phyloP scores from a whole-genome alignment of 2,113 vertebrate genomes.

The Pogona vitticeps region DNA sequence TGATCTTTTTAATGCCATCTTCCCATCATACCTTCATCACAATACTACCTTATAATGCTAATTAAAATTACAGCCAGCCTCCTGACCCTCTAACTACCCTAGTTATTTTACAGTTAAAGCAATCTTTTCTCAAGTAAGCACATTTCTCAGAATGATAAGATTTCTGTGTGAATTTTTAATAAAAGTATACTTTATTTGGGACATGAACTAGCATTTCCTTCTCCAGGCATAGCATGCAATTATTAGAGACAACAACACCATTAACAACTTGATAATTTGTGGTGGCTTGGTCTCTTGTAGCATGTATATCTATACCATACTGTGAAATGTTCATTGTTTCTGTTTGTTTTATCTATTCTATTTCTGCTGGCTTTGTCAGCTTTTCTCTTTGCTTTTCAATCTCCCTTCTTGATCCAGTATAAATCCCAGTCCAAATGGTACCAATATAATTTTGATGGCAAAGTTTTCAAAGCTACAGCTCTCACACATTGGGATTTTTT shows the following conservation, averaged over 20 bases:
- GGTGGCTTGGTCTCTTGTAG: constrained; percentile 19
- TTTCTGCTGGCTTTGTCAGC: constrained; percentile 14
- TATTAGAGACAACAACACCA: background rate
- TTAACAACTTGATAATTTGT: constrained; percentile 15
- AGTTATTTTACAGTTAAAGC: background rate
- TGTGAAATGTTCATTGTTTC: constrained; percentile 13
- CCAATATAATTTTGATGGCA: constrained; percentile 31
- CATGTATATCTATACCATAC: background rate
- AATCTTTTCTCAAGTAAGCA: constrained; percentile 35
- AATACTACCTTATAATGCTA: background rate
- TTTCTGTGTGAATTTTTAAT: constrained; percentile 35
- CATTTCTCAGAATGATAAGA: background rate
- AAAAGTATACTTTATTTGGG: constrained; percentile 12
- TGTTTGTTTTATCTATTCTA: constrained; percentile 13
- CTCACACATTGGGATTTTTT: background rate
- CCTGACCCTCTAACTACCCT: background rate
- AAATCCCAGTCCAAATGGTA: background rate
- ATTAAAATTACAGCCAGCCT: constrained; percentile 7
- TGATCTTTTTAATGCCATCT: background rate
- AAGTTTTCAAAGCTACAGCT: constrained; percentile 24
- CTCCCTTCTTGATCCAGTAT: constrained; percentile 33
- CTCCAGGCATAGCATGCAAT: background rate
- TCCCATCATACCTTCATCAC: background rate
- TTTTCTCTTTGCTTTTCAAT: constrained; percentile 16
- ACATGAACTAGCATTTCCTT: background rate